Percentiles rank a stretch among this genome's conserved stretches.
Conservation (phyloP, 2,113 vertebrate species). For the Coryphaenoides rupestris region DNA sequence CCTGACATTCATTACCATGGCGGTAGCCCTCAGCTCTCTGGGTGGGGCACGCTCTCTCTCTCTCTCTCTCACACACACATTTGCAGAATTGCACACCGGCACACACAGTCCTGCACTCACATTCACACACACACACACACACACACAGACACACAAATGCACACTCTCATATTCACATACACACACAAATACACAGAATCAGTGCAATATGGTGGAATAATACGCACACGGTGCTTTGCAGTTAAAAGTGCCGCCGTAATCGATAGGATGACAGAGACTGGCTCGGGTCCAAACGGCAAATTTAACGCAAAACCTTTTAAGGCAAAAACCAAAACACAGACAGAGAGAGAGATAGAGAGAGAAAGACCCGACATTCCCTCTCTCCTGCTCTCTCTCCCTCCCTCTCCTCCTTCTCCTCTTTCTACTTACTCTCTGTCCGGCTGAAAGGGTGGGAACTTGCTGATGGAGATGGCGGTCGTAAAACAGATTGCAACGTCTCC, state of each 20-base stretch:
- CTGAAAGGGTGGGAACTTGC: conserved; percentile 47
- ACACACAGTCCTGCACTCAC: too few relatives aligned
- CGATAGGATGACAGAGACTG: too few relatives aligned
- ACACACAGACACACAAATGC: conserved; percentile 21
- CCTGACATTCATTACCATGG: conserved; percentile 65
- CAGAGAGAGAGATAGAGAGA: too few relatives aligned
- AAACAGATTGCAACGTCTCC: conserved; percentile 56
- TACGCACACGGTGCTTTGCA: conserved; percentile 46
- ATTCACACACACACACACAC: conserved; percentile 10
- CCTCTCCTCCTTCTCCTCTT: conserved; percentile 2
- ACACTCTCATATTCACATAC: conserved; percentile 14
- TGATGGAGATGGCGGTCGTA: conserved; percentile 56
- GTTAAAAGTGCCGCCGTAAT: conserved; percentile 62
- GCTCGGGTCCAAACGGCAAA: too few relatives aligned
- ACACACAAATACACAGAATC: conserved; percentile 10
- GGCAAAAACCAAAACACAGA: too few relatives aligned
- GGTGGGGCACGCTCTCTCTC: too few relatives aligned
- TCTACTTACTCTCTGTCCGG: conserved; percentile 23
- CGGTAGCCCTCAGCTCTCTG: conserved; percentile 41
- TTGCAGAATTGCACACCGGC: too few relatives aligned
- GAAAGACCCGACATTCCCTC: neutral
- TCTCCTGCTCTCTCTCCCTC: too few relatives aligned
- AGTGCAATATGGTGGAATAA: conserved; percentile 41
- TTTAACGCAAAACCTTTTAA: too few relatives aligned
- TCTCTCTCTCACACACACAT: conserved; percentile 6